phyloP scores from a whole-genome alignment of 1,140 invertebrate genomes.

The Leptestheria dahalacensis region DNA sequence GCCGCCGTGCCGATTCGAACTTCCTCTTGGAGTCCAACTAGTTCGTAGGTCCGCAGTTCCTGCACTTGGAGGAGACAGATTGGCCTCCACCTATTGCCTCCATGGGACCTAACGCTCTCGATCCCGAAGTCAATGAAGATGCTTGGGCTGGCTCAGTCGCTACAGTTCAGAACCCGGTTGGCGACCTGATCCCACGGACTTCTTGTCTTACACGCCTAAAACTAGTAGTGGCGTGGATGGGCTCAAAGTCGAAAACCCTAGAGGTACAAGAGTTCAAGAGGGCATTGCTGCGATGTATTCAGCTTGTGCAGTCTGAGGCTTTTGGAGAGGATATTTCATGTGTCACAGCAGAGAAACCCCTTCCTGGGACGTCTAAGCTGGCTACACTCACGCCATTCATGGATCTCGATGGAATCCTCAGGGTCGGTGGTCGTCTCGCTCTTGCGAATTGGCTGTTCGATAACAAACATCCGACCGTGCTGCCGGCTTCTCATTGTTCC shows the following conservation, averaged over 20 bases:
- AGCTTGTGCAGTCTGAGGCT: neutral
- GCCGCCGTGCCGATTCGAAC: neutral
- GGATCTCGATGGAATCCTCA: neutral
- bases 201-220: neutral
- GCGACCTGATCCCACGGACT: neutral
- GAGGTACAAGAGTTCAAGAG: neutral
- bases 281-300: too few species aligned
- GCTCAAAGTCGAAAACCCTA: neutral
- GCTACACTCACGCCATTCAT: neutral
- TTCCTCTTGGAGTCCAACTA: conserved; percentile 1
- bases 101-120: neutral
- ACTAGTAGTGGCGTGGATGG: neutral
- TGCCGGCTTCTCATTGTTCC: neutral
- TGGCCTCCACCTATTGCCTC: neutral
- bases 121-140: neutral
- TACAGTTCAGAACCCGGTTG: neutral
- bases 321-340: neutral
- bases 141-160: neutral
- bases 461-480: neutral
- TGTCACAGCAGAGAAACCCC: neutral
- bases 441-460: neutral
- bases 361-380: neutral
- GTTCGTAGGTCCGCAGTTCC: conserved; percentile 17
- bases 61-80: neutral
- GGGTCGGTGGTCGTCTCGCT: neutral